Evolutionary conservation across 2,113 vertebrate genomes (phyloP), one percentile per base, ranked within the genome.

Genomic region (Cercopithecus mona): DNA sequence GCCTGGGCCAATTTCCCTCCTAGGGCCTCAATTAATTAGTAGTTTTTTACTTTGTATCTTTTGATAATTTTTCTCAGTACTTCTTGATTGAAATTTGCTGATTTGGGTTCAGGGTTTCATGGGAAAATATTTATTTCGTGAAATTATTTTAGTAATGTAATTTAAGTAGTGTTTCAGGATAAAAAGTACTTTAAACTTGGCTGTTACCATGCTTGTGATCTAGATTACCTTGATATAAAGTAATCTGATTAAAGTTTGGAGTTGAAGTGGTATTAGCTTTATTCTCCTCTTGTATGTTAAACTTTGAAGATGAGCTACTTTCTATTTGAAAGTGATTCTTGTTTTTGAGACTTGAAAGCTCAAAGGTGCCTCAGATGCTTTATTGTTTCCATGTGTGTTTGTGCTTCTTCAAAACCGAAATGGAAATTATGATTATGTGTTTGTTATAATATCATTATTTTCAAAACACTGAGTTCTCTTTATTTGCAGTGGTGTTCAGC

Each of bases 221-320:
- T 79, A 2, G 96, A 5, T 75, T 92, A 13, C 90, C 93, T 43
- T 89, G 66, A 96, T 93, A 52, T 23, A 75, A 68, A 94, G 72
- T 59, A 72, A 16, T 40, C 92, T 97, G 88, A 93, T 92, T 97
- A 96, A 97, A 87, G 93, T 96, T 95, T 70, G 75, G 75, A 85
- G 61, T 88, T 8, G 30, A 87, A 94, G 50, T 89, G 72, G 27
- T 73, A 22, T 84, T 88, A 73, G 61, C 6, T 70, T 92, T 95
- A 68, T 94, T 98, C 90, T 97, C 38, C 52, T 90, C 91, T 88
- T 32, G 40, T 83, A 61, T 79, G 50, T 96, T 81, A 48, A 98
- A 92, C 92, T 98, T 97, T 97, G 95, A 97, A 98, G 97, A 95
- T 64, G 90, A 97, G 18, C 61, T 88, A 82, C 86, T 95, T 93